Evolutionary conservation across 1,140 invertebrate genomes (phyloP).

Genomic region (Eriocheir sinensis): DNA sequence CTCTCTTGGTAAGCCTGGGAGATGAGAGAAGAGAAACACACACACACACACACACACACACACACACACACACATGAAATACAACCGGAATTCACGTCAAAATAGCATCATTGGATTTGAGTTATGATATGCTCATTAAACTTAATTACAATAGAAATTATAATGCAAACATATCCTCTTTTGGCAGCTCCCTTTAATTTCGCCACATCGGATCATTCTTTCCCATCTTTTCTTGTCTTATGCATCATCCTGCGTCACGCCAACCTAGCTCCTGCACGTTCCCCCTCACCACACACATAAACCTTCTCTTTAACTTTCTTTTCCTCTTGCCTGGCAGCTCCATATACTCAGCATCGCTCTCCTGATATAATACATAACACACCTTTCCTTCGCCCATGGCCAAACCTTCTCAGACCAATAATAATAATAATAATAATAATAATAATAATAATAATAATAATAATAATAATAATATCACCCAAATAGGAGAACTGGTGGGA

Average conservation of each 20-base stretch:
- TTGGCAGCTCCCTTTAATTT: no score
- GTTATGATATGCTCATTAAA: no score
- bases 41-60: neutral
- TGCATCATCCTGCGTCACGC: no score
- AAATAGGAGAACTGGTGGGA: neutral
- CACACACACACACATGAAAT: neutral
- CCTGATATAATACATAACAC: neutral
- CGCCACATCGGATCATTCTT: no score
- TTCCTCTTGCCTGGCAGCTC: neutral
- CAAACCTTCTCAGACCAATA: neutral
- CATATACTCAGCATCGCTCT: neutral
- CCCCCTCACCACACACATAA: no score
- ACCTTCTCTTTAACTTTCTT: no score
- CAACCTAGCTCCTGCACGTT: no score
- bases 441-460: constrained; percentile 19
- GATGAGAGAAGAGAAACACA: neutral
- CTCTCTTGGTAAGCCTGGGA: constrained; percentile 2
- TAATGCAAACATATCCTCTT: no score
- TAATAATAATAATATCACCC: neutral
- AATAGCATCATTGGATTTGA: neutral
- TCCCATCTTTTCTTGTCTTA: no score
- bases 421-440: neutral
- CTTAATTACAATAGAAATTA: no score
- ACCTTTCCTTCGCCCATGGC: neutral
- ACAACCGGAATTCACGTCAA: neutral